Percentiles rank a stretch among this genome's conserved stretches.
phyloP scores from a whole-genome alignment of 92 coral and sea anemone genomes.

The Zoanthus gigantus region DNA sequence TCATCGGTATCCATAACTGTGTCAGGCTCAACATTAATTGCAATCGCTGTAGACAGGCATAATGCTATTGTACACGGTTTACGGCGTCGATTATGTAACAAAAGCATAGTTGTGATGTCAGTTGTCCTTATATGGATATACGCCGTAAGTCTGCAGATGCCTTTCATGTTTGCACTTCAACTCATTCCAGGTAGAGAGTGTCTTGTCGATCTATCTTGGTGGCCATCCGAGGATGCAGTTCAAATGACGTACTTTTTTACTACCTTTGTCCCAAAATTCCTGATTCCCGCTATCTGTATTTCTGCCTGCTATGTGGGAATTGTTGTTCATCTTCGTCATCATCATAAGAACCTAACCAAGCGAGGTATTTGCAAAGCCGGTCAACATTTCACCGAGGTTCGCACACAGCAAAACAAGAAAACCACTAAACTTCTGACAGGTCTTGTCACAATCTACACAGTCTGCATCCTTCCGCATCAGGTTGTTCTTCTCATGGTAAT shows the following conservation, averaged over 20 bases:
- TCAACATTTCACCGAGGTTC: slow-evolving; percentile 56
- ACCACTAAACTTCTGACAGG: slow-evolving; percentile 85
- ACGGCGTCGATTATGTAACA: slow-evolving; percentile 46
- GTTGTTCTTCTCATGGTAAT: slow-evolving; percentile 73
- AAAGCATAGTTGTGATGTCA: slow-evolving; percentile 58
- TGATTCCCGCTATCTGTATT: slow-evolving; percentile 77
- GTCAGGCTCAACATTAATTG: slow-evolving; percentile 75
- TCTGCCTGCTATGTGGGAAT: slow-evolving; percentile 64
- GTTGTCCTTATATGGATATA: slow-evolving; percentile 70
- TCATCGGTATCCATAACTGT: slow-evolving; percentile 77
- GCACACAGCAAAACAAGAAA: slow-evolving; percentile 78
- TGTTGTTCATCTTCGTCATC: slow-evolving; percentile 58
- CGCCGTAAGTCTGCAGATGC: slow-evolving; percentile 72
- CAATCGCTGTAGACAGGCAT: slow-evolving; percentile 78
- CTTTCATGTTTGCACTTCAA: slow-evolving; percentile 75
- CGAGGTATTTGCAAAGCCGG: slow-evolving; percentile 70
- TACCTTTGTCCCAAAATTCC: slow-evolving; percentile 74
- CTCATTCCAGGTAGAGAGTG: slow-evolving; percentile 70
- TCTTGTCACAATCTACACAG: slow-evolving; percentile 72
- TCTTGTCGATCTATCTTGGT: slow-evolving; percentile 67
- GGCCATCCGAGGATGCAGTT: slow-evolving; percentile 60
- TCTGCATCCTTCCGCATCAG: slow-evolving; percentile 79
- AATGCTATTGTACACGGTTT: slow-evolving; percentile 75
- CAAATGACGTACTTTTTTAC: slow-evolving; percentile 76
- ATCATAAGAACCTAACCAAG: slow-evolving; percentile 64